Percentiles rank a stretch among this genome's conserved stretches.
Conservation (phyloP, 2,888 invertebrate genomes). For the Arenicola marina region DNA sequence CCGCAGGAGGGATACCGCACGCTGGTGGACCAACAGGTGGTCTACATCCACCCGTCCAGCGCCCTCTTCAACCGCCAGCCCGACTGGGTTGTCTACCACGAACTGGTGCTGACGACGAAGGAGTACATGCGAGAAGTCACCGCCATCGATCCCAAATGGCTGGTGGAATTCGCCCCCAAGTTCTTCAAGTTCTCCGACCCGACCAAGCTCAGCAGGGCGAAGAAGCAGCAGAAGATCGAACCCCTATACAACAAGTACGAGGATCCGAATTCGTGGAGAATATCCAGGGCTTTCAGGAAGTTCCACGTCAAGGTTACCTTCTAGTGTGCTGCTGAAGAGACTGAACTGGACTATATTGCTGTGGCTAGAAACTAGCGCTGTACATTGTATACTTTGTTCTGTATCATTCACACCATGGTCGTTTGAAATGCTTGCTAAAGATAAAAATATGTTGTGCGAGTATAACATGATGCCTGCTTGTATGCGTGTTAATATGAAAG, state of each 20-base stretch:
- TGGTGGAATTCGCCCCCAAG: conserved; percentile 98
- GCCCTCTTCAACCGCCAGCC: conserved; percentile 97
- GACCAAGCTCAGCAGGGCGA: conserved; percentile 96
- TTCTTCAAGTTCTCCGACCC: conserved; percentile 99
- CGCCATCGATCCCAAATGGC: conserved; percentile 71
- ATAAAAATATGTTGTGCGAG: too few species aligned
- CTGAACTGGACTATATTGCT: too few species aligned
- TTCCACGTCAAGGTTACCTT: conserved; percentile 62
- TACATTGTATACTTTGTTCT: too few species aligned
- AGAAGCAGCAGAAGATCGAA: conserved; percentile 97
- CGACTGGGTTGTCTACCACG: conserved; percentile 99
- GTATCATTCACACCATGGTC: too few species aligned
- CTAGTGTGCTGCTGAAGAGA: conserved; percentile 26
- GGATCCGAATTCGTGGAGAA: conserved; percentile 98
- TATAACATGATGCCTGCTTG: too few species aligned
- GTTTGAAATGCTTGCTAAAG: too few species aligned
- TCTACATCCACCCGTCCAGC: conserved; percentile 98
- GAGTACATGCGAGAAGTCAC: conserved; percentile 97
- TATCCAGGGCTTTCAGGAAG: conserved; percentile 70
- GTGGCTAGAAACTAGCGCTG: too few species aligned
- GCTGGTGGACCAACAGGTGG: conserved; percentile 91
- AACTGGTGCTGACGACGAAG: conserved; percentile 96
- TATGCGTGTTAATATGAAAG: too few species aligned
- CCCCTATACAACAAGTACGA: conserved; percentile 99
- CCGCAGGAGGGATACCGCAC: conserved; percentile 97